Base-by-base conservation (phyloP, 2,113 vertebrate species). In the Anolis sagrei region DNA sequence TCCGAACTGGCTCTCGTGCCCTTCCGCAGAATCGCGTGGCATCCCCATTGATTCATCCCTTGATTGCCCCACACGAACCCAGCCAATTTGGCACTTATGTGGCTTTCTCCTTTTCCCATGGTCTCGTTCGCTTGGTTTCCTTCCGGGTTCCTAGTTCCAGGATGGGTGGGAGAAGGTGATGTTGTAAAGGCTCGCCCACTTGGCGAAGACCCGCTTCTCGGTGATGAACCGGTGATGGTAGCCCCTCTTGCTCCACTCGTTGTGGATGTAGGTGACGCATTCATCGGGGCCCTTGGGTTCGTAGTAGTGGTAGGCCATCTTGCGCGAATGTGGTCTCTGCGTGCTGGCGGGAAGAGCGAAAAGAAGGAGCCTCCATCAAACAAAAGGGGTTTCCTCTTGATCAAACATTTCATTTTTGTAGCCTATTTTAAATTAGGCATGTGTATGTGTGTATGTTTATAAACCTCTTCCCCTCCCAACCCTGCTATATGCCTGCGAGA, bases 151-250 rank as follows among this genome's bases (percentile, higher is more conserved):
- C 90, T 97, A 96, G 19, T 93, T 88, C 99, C 99, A 99, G 44
- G 91, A 87, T 0, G 99, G 98, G 90, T 98, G 96, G 79, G 95
- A 95, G 95, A 99, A 99, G 86, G 97, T 98, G 96, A 99, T 98
- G 94, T 99, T 99, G 85, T 99, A 99, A 85, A 95, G 97, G 88
- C 97, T 92, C 7, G 98, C 98, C 99, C 98, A 99, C 89, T 96
- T 97, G 16, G 97, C 96, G 80, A 99, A 99, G 93, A 99, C 99
- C 25, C 96, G 96, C 85, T 99, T 99, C 95, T 99, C 98, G 0
- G 98, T 99, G 93, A 99, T 98, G 93, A 99, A 99, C 90, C 99
- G 99, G 86, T 99, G 99, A 95, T 99, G 98, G 93, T 98, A 97
- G 76, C 99, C 99, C 89, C 94, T 95, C 62, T 93, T 97, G 82